phyloP scores from a whole-genome alignment of 1,140 invertebrate genomes.

The Drepana arcuata region DNA sequence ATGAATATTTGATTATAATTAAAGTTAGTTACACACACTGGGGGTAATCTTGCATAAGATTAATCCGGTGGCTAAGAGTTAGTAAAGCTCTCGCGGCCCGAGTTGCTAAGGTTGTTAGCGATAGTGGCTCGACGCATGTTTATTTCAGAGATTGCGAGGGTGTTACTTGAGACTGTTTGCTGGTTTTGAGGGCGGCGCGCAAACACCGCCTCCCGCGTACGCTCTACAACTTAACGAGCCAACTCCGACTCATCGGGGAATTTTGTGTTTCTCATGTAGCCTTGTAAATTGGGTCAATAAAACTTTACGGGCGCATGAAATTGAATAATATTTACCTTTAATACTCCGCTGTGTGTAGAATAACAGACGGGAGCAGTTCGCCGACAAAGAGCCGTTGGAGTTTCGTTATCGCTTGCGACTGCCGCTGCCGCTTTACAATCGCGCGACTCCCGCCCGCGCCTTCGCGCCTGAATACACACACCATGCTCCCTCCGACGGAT shows the following conservation, averaged over 20 bases:
- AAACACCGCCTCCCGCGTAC: constrained; percentile 33
- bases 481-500: constrained; percentile 29
- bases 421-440: constrained; percentile 15
- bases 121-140: constrained; percentile 41
- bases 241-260: constrained; percentile 34
- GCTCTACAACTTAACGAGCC: constrained; percentile 44
- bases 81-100: constrained; percentile 24
- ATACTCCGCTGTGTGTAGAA: background rate
- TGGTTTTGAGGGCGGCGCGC: constrained; percentile 38
- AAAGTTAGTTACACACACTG: constrained; percentile 23
- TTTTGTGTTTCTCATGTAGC: constrained; percentile 16
- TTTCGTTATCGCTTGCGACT: constrained; percentile 26
- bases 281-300: constrained; percentile 21
- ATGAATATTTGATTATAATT: constrained; percentile 30
- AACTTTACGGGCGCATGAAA: constrained; percentile 20
- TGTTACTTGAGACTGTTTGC: constrained; percentile 49
- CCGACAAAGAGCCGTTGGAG: constrained; percentile 21
- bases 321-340: constrained; percentile 22
- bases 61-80: constrained; percentile 24
- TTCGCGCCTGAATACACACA: constrained; percentile 26
- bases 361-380: constrained; percentile 17
- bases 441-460: constrained; percentile 6
- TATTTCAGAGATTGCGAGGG: constrained; percentile 49
- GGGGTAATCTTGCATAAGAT: constrained; percentile 20
- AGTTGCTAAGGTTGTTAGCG: constrained; percentile 40